Base-by-base conservation (phyloP, 2,797 vertebrate genomes). In the Caiman crocodilus region DNA sequence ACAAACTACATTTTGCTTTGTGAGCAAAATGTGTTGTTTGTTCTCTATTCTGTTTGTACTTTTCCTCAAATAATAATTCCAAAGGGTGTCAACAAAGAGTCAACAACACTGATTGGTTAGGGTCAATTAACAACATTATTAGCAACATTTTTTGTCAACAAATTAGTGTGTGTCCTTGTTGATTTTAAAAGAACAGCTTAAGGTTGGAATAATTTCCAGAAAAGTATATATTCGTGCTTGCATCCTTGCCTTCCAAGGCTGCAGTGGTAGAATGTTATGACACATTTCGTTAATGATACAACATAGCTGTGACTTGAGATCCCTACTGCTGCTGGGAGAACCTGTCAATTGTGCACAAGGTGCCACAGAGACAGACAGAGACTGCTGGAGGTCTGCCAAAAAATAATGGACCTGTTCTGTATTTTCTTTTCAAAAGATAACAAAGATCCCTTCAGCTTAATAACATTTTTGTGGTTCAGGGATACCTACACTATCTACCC, bases 161-260 rank as follows among this genome's bases (percentile, higher is more conserved):
- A 32, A 61, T 88, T 85, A 35, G 42, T 11, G 42, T 76, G 1
- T 58, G 73, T 74, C 57, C 13, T 82, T 87, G 77, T 35, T 4
- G 4, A 74, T 89, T 74, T 79, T 11, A 85, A 94, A 92, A 83
- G 58, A 16, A 69, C 4, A 55, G 3, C 81, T 88, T 50, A 91
- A 76, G 1, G 1, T 69, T 79, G 92, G 88, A 94, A 42, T 92
- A 82, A 65, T 23, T 82, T 79, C 3, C 14, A 42, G 57, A 2
- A 64, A 50, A 50, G 9, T 50, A 50, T 78, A 56, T 3, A 2
- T 17, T 73, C 0, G 1, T 59, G 67, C 14, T 55, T 2, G 8
- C 71, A 89, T 81, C 83, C 50, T 89, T 59, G 25, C 5, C 83
- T 90, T 32, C 84, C 75, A 76, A 65, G 18, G 61, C 15, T 79